Conservation (phyloP, 2,797 vertebrate species). For the Lacerta bilineata region DNA sequence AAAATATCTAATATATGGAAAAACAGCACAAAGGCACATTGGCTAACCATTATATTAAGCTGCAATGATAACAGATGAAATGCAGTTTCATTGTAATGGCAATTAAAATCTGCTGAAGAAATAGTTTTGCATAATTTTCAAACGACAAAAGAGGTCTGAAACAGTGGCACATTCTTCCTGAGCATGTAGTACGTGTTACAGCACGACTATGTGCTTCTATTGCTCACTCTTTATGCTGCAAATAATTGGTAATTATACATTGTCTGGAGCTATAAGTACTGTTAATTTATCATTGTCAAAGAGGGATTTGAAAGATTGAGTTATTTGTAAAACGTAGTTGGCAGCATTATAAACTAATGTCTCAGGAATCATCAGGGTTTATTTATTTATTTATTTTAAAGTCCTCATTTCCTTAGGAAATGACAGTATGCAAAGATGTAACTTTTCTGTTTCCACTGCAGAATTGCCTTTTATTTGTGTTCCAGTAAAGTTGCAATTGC, state of each 20-base stretch:
- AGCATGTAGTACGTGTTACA: conserved; percentile 34
- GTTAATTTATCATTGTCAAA: conserved; percentile 61
- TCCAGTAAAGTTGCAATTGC: neutral
- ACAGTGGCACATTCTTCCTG: conserved; percentile 29
- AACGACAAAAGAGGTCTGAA: conserved; percentile 36
- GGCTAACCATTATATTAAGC: conserved; percentile 18
- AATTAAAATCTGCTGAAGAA: conserved; percentile 42
- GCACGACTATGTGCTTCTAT: conserved; percentile 55
- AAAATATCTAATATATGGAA: neutral
- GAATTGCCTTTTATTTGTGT: neutral
- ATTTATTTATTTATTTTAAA: neutral
- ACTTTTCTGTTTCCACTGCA: conserved; percentile 10
- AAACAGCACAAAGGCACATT: conserved; percentile 11
- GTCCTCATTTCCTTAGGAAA: neutral
- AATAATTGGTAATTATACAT: conserved; percentile 61
- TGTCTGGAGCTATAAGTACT: conserved; percentile 47
- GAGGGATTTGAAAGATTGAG: conserved; percentile 44
- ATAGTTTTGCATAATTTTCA: conserved; percentile 36
- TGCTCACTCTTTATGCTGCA: conserved; percentile 52
- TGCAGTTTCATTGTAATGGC: conserved; percentile 36
- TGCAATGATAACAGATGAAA: conserved; percentile 43
- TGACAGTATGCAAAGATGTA: neutral
- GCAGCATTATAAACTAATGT: neutral
- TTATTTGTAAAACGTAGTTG: conserved; percentile 19
- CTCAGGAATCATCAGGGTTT: conserved; percentile 11